Evolutionary conservation across 1,140 invertebrate species (phyloP).

Genomic region (Vanessa atalanta): DNA sequence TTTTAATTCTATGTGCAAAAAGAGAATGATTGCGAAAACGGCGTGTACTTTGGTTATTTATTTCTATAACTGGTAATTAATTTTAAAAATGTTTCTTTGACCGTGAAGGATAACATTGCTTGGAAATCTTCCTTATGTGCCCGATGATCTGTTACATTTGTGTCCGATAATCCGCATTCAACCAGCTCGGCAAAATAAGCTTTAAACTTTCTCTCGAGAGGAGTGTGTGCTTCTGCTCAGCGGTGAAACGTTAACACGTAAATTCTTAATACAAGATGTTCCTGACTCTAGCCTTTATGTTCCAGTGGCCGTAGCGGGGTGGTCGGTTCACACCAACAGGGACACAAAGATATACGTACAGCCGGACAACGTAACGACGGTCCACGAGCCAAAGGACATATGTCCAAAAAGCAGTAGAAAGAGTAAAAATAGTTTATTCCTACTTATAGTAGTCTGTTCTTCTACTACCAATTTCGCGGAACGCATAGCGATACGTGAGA

Average conservation of each 20-base stretch:
- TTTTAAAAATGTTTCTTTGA: too few relatives aligned
- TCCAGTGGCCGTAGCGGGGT: conserved; percentile 84
- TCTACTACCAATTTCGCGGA: conserved; percentile 85
- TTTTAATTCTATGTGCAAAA: too few relatives aligned
- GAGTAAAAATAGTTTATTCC: conserved; percentile 75
- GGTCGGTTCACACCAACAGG: conserved; percentile 87
- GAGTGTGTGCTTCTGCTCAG: too few relatives aligned
- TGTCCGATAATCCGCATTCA: too few relatives aligned
- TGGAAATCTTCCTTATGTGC: too few relatives aligned
- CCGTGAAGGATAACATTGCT: too few relatives aligned
- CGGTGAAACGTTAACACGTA: neutral
- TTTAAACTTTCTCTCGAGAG: neutral
- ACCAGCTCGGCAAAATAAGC: too few relatives aligned
- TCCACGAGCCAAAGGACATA: conserved; percentile 83
- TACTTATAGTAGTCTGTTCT: conserved; percentile 89
- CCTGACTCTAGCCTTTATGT: conserved; percentile 34
- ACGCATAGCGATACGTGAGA: conserved; percentile 87
- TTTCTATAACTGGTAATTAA: too few relatives aligned
- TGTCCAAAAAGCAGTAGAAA: conserved; percentile 76
- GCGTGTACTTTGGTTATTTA: too few relatives aligned
- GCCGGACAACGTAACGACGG: conserved; percentile 85
- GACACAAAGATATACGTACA: conserved; percentile 86
- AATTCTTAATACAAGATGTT: neutral
- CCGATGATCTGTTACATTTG: too few relatives aligned
- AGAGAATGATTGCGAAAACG: too few relatives aligned